Percentiles rank a stretch among this genome's conserved stretches.
phyloP scores from a whole-genome alignment of 1,140 invertebrate genomes.

The Nephila pilipes region DNA sequence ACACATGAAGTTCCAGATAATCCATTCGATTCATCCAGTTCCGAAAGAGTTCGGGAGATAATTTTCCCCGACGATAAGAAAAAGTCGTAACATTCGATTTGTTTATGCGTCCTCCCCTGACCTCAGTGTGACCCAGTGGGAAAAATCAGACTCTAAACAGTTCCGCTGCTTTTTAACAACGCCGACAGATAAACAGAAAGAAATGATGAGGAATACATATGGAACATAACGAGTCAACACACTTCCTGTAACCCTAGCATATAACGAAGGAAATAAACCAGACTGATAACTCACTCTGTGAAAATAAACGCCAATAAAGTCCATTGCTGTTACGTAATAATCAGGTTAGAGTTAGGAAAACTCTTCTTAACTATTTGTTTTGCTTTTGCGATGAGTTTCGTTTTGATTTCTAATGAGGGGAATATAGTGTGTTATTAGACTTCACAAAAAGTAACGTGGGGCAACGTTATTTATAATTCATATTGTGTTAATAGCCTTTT shows the following conservation, averaged over 20 bases:
- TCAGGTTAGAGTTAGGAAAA: neutral
- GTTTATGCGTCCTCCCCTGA: slow-evolving; percentile 8
- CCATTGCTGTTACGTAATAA: neutral
- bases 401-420: no score
- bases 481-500: no score
- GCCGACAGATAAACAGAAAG: neutral
- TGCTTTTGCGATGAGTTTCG: no score
- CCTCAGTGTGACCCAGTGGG: neutral
- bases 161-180: slow-evolving; percentile 15
- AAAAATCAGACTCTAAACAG: neutral
- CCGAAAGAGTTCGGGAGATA: neutral
- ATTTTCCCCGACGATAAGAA: neutral
- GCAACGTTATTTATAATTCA: no score
- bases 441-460: no score
- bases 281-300: neutral
- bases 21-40: neutral
- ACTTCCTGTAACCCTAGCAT: neutral
- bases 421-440: no score
- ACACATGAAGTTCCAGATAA: neutral
- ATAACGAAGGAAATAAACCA: slow-evolving; percentile 7
- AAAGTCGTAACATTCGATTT: neutral
- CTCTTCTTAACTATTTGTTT: no score
- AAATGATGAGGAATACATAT: neutral
- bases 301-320: neutral
- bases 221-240: neutral